These are phyloP conservation scores for Ctenopoma multispine DNA, from an alignment of 2,797 vertebrate species.

Conservation along the genomic window DNA sequence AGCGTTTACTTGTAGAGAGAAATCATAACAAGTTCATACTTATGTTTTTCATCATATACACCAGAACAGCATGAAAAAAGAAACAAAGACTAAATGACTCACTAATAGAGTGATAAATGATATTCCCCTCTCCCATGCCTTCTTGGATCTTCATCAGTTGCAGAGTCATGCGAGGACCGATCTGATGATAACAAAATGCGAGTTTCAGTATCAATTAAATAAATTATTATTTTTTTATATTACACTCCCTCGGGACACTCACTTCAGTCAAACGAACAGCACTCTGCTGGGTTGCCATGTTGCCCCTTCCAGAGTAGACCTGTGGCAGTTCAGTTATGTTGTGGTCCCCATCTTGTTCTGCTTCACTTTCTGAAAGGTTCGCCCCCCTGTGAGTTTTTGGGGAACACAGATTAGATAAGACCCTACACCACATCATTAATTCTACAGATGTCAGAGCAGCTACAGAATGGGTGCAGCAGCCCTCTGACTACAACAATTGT, in stretches of 20 bases:
- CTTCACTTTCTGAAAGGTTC: constrained; percentile 94
- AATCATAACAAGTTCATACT: constrained; percentile 74
- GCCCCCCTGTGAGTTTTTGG: constrained; percentile 81
- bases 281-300: constrained; percentile 92
- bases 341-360: constrained; percentile 92
- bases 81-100: constrained; percentile 60
- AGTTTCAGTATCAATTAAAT: constrained; percentile 7
- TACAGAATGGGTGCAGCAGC: background rate
- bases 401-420: background rate
- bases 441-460: background rate
- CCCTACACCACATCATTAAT: no score
- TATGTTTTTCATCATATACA: constrained; percentile 70
- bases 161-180: constrained; percentile 92
- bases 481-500: background rate
- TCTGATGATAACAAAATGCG: constrained; percentile 74
- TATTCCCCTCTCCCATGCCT: constrained; percentile 88
- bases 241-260: accelerated
- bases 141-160: constrained; percentile 92
- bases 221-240: accelerated
- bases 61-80: background rate
- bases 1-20: constrained; percentile 80
- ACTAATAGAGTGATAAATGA: constrained; percentile 90
- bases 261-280: constrained; percentile 93
- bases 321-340: constrained; percentile 93
- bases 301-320: constrained; percentile 90